Evolutionary conservation across 2,888 invertebrate genomes (phyloP).

Genomic region (Charanyca ferruginea): DNA sequence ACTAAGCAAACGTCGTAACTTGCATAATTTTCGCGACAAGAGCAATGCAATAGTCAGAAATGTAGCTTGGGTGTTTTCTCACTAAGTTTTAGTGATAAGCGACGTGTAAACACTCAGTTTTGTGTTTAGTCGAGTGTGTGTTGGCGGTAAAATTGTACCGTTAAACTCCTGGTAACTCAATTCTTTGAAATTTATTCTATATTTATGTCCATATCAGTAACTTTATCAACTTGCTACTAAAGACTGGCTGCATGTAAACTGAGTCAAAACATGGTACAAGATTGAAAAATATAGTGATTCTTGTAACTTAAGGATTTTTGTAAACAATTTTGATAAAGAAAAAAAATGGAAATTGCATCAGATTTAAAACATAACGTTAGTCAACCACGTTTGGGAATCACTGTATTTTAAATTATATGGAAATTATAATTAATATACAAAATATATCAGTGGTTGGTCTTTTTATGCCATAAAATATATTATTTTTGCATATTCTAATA

Average conservation of each 20-base stretch:
- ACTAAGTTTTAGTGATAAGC: too few species aligned
- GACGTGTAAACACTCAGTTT: too few species aligned
- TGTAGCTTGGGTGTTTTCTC: too few species aligned
- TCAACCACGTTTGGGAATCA: constrained; percentile 7
- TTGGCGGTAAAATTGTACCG: too few species aligned
- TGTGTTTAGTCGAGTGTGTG: too few species aligned
- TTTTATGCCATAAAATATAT: constrained; percentile 13
- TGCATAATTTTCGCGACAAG: neutral
- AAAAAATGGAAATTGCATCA: neutral
- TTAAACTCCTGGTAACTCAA: too few species aligned
- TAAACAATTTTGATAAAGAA: neutral
- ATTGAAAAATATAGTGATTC: constrained; percentile 24
- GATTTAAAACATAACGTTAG: neutral
- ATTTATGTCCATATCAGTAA: neutral
- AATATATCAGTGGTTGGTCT: constrained; percentile 21
- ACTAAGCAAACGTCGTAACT: neutral
- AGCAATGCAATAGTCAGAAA: too few species aligned
- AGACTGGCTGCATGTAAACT: constrained; percentile 15
- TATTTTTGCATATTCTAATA: too few species aligned
- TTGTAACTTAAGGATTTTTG: neutral
- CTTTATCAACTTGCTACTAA: constrained; percentile 9
- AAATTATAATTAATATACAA: constrained; percentile 24
- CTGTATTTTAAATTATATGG: constrained; percentile 12
- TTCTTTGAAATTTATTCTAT: too few species aligned
- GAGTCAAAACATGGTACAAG: constrained; percentile 24